Evolutionary conservation across 2,113 vertebrate genomes (phyloP), one percentile per base, ranked within the genome.

Genomic region (Grantiella picta): DNA sequence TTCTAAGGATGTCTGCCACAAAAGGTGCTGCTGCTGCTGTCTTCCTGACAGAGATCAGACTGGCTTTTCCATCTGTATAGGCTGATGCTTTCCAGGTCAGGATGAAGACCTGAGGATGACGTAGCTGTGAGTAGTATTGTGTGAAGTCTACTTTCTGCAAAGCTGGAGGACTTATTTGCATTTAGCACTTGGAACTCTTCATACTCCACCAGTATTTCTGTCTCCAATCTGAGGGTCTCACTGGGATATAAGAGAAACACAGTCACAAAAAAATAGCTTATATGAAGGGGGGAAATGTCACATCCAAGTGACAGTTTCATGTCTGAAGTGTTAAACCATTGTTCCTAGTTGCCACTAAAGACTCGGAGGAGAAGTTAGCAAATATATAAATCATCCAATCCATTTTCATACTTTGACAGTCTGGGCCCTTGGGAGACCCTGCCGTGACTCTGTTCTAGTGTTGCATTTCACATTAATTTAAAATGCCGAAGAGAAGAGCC

Each of bases 361-460:
- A 70, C 92, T 93, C n/a, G 0, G 54, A 89, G 84, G 78, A 93
- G 82, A 91, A 93, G 90, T 75, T 86, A 71, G 68, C 68, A 95
- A 91, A 94, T 86, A 31, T 1, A 83, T 81, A 97, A 81, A 94
- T 93, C 91, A 92, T 40, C 63, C 79, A 75, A 78, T 84, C 85
- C 76, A 84, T 96, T 96, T 89, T 94, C 52, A 33, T 90, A 60
- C 76, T 93, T 56, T 60, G 95, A 50, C 82, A 88, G 64, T 18
- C 68, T 44, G 52, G 69, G 65, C 86, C 60, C 82, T 68, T 83
- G 92, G 82, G 90, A 93, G 38, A 10, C 60, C 83, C 36, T 88
- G 76, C 82, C 1, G 17, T 79, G 82, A 78, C 79, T 91, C 60
- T 65, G 56, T 84, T 82, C 72, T n/a, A 33, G 76, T 2, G 1